Evolutionary conservation across 2,888 invertebrate species (phyloP).

Genomic region (Drosophila mettleri): DNA sequence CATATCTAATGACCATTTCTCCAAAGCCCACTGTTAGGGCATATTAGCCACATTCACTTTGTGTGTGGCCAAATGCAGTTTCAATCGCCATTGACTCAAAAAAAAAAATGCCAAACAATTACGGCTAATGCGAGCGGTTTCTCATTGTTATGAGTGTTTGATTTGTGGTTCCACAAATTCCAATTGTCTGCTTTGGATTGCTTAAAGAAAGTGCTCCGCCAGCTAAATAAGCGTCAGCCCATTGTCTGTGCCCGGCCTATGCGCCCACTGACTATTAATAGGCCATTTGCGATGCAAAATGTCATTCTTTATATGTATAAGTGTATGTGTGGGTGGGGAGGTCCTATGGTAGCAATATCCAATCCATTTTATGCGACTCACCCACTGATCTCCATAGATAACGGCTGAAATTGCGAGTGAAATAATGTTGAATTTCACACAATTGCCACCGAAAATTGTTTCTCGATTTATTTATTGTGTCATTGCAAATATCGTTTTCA

Average conservation of each 20-base stretch:
- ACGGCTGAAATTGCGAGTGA: slow-evolving; percentile 31
- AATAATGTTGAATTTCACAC: slow-evolving; percentile 39
- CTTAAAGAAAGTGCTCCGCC: slow-evolving; percentile 55
- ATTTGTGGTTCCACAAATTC: slow-evolving; percentile 66
- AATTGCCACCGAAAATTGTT: slow-evolving; percentile 60
- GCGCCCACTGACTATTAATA: slow-evolving; percentile 65
- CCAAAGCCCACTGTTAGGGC: background rate
- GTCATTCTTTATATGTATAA: slow-evolving; percentile 45
- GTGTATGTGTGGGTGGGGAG: slow-evolving; percentile 19
- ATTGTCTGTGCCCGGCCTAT: slow-evolving; percentile 54
- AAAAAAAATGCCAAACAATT: slow-evolving; percentile 68
- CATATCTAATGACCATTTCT: no score
- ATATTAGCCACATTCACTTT: slow-evolving; percentile 25
- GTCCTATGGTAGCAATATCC: slow-evolving; percentile 47
- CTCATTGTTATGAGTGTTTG: slow-evolving; percentile 67
- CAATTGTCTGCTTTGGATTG: slow-evolving; percentile 63
- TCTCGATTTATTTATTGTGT: slow-evolving; percentile 73
- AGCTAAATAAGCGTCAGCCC: slow-evolving; percentile 7
- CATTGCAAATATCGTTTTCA: slow-evolving; percentile 63
- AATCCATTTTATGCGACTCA: slow-evolving; percentile 53
- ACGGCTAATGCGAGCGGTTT: slow-evolving; percentile 69
- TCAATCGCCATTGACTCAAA: slow-evolving; percentile 18
- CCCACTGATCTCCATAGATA: slow-evolving; percentile 73
- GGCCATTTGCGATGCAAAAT: slow-evolving; percentile 68
- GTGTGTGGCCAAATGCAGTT: slow-evolving; percentile 60